Base-by-base conservation (phyloP, 2,113 vertebrate genomes). In the Mohoua ochrocephala region DNA sequence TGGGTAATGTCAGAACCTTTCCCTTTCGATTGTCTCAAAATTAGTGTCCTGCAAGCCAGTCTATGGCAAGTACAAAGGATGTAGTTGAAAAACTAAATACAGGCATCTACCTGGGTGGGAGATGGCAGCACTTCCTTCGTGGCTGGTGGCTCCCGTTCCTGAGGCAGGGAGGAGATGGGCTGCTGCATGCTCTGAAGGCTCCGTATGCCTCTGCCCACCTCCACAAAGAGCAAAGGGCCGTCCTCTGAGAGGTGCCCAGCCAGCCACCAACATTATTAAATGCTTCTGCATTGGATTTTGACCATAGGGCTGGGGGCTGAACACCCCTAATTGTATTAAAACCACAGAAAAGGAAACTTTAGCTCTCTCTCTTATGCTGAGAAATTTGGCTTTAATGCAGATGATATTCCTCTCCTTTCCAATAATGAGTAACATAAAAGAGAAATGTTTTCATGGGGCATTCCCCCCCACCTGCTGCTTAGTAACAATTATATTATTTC, bases 381-480 rank as follows among this genome's bases (percentile, higher is more conserved):
- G 17, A 41, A 65, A 56, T 65, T 74, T 35, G 19, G 10, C 9
- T 90, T 91, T 79, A 35, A 68, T 70, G 37, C 10, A 69, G 54
- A 27, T 6, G 9, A 24, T 57, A 73, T 27, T 65, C 6, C 11
- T 82, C 3, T 10, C 4, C 11, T 84, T 94, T 87, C n/a, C 28
- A 41, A 23, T 23, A 49, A 45, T 16, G 7, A 56, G 7, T 33
- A 37, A 76, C 28, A 70, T 11, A 52, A 71, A 95, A 50, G 3
- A 56, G 6, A 75, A 56, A 28, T 30, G 7, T 49, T 91, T 80
- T 69, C 27, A 59, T 17, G 22, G 3, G 9, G 2, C 3, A 23
- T 60, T 28, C 0, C 10, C 6, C 5, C 5, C 13, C 4, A 1
- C 7, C 9, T 1, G 0, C 7, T 59, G 1, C 26, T 22, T 37